Evolutionary conservation across 2,113 vertebrate genomes (phyloP).

Genomic region (Hippocampus mohnikei): DNA sequence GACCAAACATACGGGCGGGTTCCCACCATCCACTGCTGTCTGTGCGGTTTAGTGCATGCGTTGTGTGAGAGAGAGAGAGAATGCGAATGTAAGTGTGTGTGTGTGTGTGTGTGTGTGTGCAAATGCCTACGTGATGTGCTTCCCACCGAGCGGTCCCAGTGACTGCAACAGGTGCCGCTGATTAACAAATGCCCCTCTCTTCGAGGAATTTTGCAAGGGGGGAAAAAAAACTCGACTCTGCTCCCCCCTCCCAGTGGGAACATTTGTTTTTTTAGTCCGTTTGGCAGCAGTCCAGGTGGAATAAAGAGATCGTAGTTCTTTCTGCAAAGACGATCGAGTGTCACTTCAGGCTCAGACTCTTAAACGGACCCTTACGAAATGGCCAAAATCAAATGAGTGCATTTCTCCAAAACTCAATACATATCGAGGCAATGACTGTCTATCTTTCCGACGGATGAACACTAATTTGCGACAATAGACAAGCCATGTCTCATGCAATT

Average conservation of each 20-base stretch:
- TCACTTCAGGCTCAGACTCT: constrained; percentile 6
- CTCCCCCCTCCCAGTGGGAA: constrained; percentile 50
- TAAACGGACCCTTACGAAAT: not conserved
- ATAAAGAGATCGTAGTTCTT: constrained; percentile 57
- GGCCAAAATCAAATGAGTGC: constrained; percentile 11
- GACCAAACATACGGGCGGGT: constrained; percentile 42
- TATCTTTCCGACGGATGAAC: too few relatives aligned
- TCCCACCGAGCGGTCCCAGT: constrained; percentile 43
- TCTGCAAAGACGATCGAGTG: constrained; percentile 12
- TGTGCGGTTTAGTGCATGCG: not conserved
- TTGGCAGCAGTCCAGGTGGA: constrained; percentile 46
- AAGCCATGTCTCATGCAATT: too few relatives aligned
- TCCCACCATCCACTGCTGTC: constrained; percentile 40
- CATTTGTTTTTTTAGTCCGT: constrained; percentile 50
- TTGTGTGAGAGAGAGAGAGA: not conserved
- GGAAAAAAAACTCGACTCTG: constrained; percentile 33
- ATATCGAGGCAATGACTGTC: not conserved
- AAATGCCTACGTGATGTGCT: constrained; percentile 28
- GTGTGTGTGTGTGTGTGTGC: constrained; percentile 2
- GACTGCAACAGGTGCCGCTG: constrained; percentile 65
- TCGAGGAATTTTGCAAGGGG: constrained; percentile 52
- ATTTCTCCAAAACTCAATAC: not conserved
- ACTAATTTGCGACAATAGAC: too few relatives aligned
- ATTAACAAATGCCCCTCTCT: constrained; percentile 56
- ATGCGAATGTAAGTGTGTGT: not conserved